Conservation (phyloP, 1,140 invertebrate genomes). For the Drosophila tani region DNA sequence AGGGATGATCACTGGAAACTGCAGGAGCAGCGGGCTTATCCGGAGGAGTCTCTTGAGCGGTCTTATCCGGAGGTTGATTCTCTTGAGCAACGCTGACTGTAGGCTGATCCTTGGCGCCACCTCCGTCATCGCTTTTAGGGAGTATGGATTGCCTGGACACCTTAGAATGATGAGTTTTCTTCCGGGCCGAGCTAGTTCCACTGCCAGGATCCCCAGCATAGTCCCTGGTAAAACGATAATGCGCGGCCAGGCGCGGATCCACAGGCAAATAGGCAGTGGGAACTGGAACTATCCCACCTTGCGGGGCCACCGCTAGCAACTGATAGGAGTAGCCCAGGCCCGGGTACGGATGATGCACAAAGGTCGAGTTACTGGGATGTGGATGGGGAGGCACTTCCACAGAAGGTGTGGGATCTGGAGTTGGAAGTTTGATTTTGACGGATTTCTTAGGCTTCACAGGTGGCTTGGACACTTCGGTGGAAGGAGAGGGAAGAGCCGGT, state of each 20-base stretch:
- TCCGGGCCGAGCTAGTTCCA: neutral
- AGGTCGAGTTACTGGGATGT: neutral
- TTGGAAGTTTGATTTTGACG: no score
- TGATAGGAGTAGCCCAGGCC: neutral
- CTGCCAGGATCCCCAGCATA: neutral
- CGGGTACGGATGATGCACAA: neutral
- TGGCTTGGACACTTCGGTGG: no score
- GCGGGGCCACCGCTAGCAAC: conserved; percentile 2
- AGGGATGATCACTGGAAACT: no score
- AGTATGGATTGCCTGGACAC: neutral
- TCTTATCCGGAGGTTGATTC: no score
- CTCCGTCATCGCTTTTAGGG: neutral
- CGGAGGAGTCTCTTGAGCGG: no score
- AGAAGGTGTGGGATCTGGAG: neutral
- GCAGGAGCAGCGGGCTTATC: neutral
- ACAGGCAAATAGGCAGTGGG: neutral
- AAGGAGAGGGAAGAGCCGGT: no score
- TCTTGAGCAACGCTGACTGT: no score
- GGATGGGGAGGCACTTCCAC: neutral
- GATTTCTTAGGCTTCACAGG: no score
- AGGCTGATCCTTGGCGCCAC: neutral
- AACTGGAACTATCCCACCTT: neutral
- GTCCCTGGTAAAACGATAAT: neutral
- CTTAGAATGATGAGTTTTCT: neutral
- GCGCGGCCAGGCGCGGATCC: neutral